These are phyloP conservation scores for Sandelia bainsii DNA, from an alignment of 2,797 vertebrate genomes.

Conservation along the genomic window DNA sequence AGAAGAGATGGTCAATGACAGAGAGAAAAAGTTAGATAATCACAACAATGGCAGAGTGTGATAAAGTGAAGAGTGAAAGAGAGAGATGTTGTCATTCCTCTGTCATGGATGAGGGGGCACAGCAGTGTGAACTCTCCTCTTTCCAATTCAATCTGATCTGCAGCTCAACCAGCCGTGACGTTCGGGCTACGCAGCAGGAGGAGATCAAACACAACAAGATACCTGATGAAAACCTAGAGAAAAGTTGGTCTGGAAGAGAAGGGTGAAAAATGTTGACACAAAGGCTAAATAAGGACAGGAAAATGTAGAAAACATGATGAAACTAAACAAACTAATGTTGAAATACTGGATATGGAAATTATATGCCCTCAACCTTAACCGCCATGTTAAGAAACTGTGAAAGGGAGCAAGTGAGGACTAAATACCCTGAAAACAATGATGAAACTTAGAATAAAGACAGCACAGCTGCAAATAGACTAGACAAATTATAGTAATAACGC, in stretches of 20 bases:
- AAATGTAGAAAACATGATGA: background rate
- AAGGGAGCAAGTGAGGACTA: background rate
- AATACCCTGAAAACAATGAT: background rate
- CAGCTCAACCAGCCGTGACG: conserved; percentile 48
- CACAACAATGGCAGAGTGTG: background rate
- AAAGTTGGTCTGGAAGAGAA: background rate
- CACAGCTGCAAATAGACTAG: too few species aligned
- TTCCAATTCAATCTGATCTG: conserved; percentile 52
- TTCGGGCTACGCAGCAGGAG: conserved; percentile 7
- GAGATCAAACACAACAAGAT: conserved; percentile 16
- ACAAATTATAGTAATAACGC: background rate
- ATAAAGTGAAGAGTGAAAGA: conserved; percentile 9
- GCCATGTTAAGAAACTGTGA: background rate
- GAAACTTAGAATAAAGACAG: background rate
- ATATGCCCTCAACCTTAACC: background rate
- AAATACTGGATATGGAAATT: background rate
- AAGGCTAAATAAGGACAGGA: background rate
- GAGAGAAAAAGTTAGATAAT: conserved; percentile 6
- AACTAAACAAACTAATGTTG: background rate
- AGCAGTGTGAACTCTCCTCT: conserved; percentile 42
- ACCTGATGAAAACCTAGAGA: conserved; percentile 10
- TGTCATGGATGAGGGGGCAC: conserved; percentile 50
- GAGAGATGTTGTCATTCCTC: conserved; percentile 55
- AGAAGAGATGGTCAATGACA: conserved; percentile 9
- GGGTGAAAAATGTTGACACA: conserved; percentile 1